Evolutionary conservation across 2,113 vertebrate species (phyloP).

Genomic region (Trachemys scripta): DNA sequence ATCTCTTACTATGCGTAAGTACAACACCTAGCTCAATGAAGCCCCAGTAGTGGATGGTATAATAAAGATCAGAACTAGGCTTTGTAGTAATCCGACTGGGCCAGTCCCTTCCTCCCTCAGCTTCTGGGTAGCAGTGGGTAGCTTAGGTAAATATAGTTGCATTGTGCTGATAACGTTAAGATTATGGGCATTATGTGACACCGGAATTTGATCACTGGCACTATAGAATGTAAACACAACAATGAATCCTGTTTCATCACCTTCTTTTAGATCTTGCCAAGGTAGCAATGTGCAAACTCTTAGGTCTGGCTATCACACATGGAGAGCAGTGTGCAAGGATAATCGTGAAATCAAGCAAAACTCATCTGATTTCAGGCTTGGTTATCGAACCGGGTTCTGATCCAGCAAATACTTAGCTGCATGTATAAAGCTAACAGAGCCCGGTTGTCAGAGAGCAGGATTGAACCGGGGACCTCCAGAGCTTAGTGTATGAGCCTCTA

Average conservation of each 20-base stretch:
- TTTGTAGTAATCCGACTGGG: fast-evolving
- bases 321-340: background rate
- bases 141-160: background rate
- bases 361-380: background rate
- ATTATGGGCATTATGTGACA: background rate
- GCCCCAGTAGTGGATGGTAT: too few relatives aligned
- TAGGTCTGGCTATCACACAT: background rate
- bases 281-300: background rate
- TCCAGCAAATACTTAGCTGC: background rate
- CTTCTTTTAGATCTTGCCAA: background rate
- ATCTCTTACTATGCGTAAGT: too few relatives aligned
- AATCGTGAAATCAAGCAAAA: background rate
- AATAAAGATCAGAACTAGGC: too few relatives aligned
- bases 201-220: background rate
- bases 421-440: background rate
- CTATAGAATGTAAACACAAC: background rate
- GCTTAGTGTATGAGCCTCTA: too few relatives aligned
- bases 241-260: background rate
- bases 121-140: background rate
- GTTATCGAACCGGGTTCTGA: background rate
- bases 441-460: too few relatives aligned
- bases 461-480: too few relatives aligned
- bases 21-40: background rate
- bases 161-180: background rate
- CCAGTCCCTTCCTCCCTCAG: background rate